Base-by-base conservation (phyloP, 2,113 vertebrate species). In the Zosterops hypoxanthus region DNA sequence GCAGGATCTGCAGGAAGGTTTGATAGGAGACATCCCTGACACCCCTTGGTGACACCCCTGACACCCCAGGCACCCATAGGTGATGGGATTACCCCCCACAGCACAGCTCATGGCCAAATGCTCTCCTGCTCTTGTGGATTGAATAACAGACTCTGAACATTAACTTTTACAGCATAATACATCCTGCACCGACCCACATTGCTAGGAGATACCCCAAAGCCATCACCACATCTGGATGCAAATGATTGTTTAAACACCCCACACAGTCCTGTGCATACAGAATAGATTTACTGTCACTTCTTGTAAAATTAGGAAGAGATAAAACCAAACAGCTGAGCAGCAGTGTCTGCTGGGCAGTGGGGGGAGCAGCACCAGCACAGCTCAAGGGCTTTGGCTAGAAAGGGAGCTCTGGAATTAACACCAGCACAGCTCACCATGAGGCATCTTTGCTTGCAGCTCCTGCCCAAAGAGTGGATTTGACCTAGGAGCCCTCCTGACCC, bases 231-330 rank as follows among this genome's bases (percentile, higher is more conserved):
- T 92, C 87, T 88, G 87, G 76, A 84, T 82, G 85, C 3, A 1
- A 92, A 92, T 20, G 66, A 21, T 41, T 69, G 50, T 69, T 95
- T 84, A 71, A 96, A 94, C 39, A 66, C 71, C 92, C 78, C 64
- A 8, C 88, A 61, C 2, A 1, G 57, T 75, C 72, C 82, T 79
- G 29, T 28, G 84, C 44, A 7, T 55, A 42, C 1, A 0, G 69
- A 77, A 92, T 81, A 42, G 88, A 96, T 94, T 94, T 90, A 69
- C 88, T 91, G 88, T 91, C 92, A 81, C 86, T 91, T 86, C 91
- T 86, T 66, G 56, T 94, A 75, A 82, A 92, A 92, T 76, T 75
- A 69, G 78, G 78, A 94, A 60, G 49, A 85, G 91, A 70, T 91
- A 83, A 89, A 92, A 94, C 52, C 82, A 80, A 92, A 72, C 36